These are phyloP conservation scores for Protodeltote pygarga DNA, from an alignment of 2,888 invertebrate genomes.

Conservation along the genomic window DNA sequence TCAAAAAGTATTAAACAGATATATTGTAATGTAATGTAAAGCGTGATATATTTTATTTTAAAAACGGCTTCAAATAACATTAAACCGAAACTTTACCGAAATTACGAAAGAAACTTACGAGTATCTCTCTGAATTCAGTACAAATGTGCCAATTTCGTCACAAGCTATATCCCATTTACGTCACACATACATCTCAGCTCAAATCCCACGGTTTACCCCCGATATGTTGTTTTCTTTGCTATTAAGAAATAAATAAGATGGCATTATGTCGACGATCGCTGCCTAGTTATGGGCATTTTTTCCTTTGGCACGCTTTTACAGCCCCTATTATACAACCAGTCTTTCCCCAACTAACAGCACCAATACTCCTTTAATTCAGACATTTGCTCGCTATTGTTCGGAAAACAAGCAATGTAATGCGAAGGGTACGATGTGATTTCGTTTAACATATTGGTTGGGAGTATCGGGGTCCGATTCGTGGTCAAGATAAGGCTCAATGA, in stretches of 20 bases:
- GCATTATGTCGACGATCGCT: conserved; percentile 62
- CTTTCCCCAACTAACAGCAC: conserved; percentile 11
- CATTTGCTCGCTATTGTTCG: conserved; percentile 1
- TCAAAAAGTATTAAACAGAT: too few relatives aligned
- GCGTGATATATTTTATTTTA: too few relatives aligned
- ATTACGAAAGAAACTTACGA: conserved; percentile 17
- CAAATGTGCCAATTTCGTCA: conserved; percentile 37
- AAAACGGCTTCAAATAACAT: too few relatives aligned
- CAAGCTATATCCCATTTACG: conserved; percentile 37
- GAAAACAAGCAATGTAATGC: conserved; percentile 38
- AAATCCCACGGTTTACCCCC: conserved; percentile 48
- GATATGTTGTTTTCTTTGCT: conserved; percentile 63
- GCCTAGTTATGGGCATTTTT: conserved; percentile 51
- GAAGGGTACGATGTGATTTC: conserved; percentile 10
- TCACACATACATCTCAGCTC: conserved; percentile 38
- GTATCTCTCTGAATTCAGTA: conserved; percentile 16
- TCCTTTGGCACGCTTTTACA: conserved; percentile 54
- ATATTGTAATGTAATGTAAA: too few relatives aligned
- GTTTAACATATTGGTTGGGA: conserved; percentile 20
- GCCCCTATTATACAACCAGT: conserved; percentile 25
- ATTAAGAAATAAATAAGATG: conserved; percentile 68
- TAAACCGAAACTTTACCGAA: not conserved
- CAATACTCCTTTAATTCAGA: conserved; percentile 29
- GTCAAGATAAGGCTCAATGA: conserved; percentile 72
- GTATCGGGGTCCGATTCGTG: conserved; percentile 46